Evolutionary conservation across 2,113 vertebrate species (phyloP).

Genomic region (Solea senegalensis): DNA sequence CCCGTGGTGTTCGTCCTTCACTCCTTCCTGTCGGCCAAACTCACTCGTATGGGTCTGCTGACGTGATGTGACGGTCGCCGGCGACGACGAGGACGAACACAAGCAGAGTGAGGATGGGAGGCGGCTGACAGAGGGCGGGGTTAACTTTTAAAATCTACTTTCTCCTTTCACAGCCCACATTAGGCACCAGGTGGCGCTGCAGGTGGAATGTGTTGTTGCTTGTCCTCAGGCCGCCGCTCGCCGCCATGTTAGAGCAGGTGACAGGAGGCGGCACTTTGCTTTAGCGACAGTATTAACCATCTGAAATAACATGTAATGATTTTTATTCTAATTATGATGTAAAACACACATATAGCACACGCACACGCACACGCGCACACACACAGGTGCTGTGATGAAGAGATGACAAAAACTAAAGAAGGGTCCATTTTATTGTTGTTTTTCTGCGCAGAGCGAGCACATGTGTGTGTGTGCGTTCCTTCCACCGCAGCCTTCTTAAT

Average conservation of each 20-base stretch:
- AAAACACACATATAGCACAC: too few species aligned
- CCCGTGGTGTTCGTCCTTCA: slow-evolving; percentile 95
- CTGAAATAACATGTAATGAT: slow-evolving; percentile 22
- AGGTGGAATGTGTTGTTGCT: slow-evolving; percentile 49
- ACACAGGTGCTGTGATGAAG: background rate
- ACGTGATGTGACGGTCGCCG: slow-evolving; percentile 72
- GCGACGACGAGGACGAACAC: background rate
- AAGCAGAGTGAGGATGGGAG: background rate
- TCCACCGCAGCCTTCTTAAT: slow-evolving; percentile 62
- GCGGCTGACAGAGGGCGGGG: background rate
- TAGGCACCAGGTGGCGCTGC: slow-evolving; percentile 19
- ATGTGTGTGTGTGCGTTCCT: slow-evolving; percentile 28
- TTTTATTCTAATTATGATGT: too few species aligned
- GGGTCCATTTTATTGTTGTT: too few species aligned
- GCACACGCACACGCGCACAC: too few species aligned
- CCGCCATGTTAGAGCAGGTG: background rate
- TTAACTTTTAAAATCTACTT: background rate
- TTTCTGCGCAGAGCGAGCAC: background rate
- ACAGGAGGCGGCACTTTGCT: slow-evolving; percentile 39
- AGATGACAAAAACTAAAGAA: too few species aligned
- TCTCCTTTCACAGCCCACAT: slow-evolving; percentile 25
- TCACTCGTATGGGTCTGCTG: slow-evolving; percentile 94
- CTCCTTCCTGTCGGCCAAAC: slow-evolving; percentile 97
- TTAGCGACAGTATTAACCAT: slow-evolving; percentile 12
- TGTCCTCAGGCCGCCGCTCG: slow-evolving; percentile 32